Conservation (phyloP, 2,113 vertebrate species). For the Formicarius rufipectus region DNA sequence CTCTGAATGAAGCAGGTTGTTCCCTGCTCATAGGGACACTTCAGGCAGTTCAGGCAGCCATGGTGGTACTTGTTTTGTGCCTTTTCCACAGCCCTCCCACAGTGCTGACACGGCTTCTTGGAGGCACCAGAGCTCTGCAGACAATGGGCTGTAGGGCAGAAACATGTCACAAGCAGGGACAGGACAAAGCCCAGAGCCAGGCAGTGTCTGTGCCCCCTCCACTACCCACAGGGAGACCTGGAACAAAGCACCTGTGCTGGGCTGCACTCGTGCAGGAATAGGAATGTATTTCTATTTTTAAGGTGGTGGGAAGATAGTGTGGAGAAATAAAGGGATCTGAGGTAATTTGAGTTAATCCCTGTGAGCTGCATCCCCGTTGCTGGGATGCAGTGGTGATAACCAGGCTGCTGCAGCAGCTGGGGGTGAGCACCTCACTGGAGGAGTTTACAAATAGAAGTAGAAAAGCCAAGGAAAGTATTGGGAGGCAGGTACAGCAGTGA, state of each 20-base stretch:
- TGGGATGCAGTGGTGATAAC: background rate
- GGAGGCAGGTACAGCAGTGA: background rate
- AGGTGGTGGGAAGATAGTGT: background rate
- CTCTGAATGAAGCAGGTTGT: background rate
- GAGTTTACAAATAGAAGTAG: background rate
- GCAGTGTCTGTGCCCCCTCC: background rate
- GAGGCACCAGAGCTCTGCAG: background rate
- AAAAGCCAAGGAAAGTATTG: background rate
- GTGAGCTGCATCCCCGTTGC: background rate
- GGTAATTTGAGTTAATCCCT: background rate
- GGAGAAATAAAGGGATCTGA: background rate
- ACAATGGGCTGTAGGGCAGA: background rate
- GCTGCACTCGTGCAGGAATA: background rate
- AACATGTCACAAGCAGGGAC: background rate
- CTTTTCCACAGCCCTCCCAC: background rate
- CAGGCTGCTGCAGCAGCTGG: background rate
- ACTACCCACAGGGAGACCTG: background rate
- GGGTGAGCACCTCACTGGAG: background rate
- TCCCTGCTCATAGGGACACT: background rate
- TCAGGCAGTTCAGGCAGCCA: background rate
- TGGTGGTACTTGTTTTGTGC: background rate
- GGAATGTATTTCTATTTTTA: background rate
- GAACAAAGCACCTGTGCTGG: background rate
- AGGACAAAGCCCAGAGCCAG: background rate
- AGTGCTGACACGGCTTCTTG: background rate